Evolutionary conservation across 2,888 invertebrate species (phyloP).

Genomic region (Cynaeus angustus): DNA sequence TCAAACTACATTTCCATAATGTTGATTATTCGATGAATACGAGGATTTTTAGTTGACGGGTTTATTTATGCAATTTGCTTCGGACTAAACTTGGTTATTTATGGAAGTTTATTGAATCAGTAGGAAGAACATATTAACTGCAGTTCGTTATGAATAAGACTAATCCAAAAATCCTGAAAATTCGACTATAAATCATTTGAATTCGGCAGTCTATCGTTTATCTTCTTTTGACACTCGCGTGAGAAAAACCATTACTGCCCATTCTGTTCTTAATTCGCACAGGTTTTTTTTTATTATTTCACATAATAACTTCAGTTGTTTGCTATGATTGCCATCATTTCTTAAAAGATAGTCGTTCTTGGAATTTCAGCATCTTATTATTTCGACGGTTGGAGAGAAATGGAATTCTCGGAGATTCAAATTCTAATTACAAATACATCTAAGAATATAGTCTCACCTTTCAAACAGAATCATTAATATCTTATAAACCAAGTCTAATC

Average conservation of each 20-base stretch:
- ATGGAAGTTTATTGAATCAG: constrained; percentile 29
- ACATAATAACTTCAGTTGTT: constrained; percentile 29
- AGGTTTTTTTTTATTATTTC: constrained; percentile 33
- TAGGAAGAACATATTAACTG: constrained; percentile 23
- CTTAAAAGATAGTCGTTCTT: neutral
- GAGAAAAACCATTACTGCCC: constrained; percentile 42
- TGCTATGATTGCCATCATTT: constrained; percentile 25
- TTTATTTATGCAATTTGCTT: constrained; percentile 17
- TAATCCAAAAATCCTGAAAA: constrained; percentile 39
- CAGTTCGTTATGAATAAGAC: constrained; percentile 38
- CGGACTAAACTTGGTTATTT: constrained; percentile 22
- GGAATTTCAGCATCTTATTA: constrained; percentile 10
- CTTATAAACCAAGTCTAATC: constrained; percentile 37
- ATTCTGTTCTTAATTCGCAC: constrained; percentile 38
- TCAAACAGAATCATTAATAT: constrained; percentile 40
- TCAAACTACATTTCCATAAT: constrained; percentile 13
- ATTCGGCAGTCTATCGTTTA: constrained; percentile 48
- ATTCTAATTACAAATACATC: constrained; percentile 17
- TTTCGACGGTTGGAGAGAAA: neutral
- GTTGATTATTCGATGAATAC: constrained; percentile 3
- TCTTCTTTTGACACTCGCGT: constrained; percentile 47
- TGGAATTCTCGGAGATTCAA: constrained; percentile 9
- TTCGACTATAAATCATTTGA: constrained; percentile 47
- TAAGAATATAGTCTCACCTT: constrained; percentile 30
- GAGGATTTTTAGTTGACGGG: constrained; percentile 17